Percentiles rank a stretch among this genome's conserved stretches.
phyloP scores from a whole-genome alignment of 2,797 vertebrate genomes.

The Spinus pinus region DNA sequence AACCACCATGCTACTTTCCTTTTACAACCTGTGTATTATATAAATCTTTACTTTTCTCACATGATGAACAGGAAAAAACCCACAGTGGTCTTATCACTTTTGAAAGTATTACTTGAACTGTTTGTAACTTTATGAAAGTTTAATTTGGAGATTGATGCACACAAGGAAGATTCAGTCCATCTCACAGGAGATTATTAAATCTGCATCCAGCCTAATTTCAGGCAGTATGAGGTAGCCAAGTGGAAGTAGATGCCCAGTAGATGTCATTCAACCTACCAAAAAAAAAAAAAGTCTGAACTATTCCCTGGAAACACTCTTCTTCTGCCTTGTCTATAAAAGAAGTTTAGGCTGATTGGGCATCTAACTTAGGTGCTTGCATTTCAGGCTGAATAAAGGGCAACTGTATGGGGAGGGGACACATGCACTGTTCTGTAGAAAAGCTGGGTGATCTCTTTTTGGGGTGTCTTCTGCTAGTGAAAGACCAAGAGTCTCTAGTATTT shows the following conservation, averaged over 20 bases:
- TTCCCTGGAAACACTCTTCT: background rate
- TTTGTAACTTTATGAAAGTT: background rate
- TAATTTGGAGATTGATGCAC: background rate
- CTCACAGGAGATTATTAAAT: background rate
- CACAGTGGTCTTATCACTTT: background rate
- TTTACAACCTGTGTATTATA: background rate
- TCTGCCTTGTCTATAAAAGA: background rate
- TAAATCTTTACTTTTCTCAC: background rate
- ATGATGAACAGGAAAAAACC: background rate
- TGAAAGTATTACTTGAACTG: background rate
- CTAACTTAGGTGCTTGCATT: background rate
- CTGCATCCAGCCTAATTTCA: background rate
- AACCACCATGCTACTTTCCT: background rate
- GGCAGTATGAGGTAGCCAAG: background rate
- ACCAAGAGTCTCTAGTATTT: background rate
- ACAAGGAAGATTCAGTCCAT: background rate
- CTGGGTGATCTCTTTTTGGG: background rate
- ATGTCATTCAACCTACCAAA: background rate
- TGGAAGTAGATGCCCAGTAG: background rate
- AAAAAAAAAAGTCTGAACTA: accelerated
- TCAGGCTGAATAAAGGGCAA: background rate
- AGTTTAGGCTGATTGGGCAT: background rate
- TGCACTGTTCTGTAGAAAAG: background rate
- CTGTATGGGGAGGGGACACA: background rate
- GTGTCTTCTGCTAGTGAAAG: background rate